Conservation (phyloP, 2,797 vertebrate genomes). For the Taeniopygia guttata region DNA sequence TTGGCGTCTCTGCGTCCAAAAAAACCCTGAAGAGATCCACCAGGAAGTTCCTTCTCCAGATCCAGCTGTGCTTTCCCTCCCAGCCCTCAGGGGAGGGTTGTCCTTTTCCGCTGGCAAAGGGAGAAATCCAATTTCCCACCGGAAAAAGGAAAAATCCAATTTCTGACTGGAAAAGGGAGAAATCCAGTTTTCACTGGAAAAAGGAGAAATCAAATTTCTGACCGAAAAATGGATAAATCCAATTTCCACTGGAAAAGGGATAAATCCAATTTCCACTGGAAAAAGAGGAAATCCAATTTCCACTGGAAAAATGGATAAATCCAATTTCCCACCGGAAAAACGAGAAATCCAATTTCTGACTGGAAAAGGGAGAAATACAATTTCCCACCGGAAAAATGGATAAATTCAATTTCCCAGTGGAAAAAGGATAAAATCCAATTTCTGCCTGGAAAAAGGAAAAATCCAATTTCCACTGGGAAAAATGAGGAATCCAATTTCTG, state of each 20-base stretch:
- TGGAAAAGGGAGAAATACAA: too few species aligned
- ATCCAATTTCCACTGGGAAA: too few species aligned
- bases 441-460: not conserved
- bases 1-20: not conserved
- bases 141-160: not conserved
- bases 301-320: too few species aligned
- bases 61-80: not conserved
- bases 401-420: accelerated
- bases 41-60: not conserved
- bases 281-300: too few species aligned
- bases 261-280: too few species aligned
- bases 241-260: not conserved
- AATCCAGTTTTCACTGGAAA: not conserved
- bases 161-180: accelerated
- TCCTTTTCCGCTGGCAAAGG: not conserved
- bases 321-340: too few species aligned
- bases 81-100: not conserved
- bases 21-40: not conserved
- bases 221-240: accelerated
- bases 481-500: too few species aligned
- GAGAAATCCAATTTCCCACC: accelerated
- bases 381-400: too few species aligned
- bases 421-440: not conserved
- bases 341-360: accelerated
- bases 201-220: accelerated